Evolutionary conservation across 2,113 vertebrate genomes (phyloP).

Genomic region (Leptobrachium ailaonicum): DNA sequence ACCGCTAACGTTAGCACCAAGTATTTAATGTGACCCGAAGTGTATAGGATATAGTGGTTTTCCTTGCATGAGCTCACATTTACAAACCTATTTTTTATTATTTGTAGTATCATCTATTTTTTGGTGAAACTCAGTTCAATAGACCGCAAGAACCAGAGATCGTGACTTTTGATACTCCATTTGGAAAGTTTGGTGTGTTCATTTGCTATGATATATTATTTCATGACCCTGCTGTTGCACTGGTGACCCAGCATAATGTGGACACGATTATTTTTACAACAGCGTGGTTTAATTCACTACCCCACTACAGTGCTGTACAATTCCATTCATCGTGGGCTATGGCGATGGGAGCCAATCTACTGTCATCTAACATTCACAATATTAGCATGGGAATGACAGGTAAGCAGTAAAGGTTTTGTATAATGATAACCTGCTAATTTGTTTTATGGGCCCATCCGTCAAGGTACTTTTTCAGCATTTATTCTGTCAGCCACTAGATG

Average conservation of each 20-base stretch:
- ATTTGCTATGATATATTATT: slow-evolving; percentile 39
- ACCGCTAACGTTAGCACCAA: too few relatives aligned
- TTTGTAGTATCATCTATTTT: slow-evolving; percentile 25
- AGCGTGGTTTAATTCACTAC: slow-evolving; percentile 29
- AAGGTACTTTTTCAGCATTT: too few relatives aligned
- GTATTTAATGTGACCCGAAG: too few relatives aligned
- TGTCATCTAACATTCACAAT: slow-evolving; percentile 32
- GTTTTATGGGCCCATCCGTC: too few relatives aligned
- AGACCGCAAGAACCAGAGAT: slow-evolving; percentile 22
- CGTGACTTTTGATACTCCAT: slow-evolving; percentile 30
- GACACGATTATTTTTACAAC: slow-evolving; percentile 35
- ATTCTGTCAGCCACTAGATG: too few relatives aligned
- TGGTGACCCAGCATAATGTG: slow-evolving; percentile 21
- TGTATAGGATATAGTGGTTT: too few relatives aligned
- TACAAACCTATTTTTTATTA: neutral
- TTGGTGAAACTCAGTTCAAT: slow-evolving; percentile 22
- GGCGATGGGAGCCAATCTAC: slow-evolving; percentile 31
- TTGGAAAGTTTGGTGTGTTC: slow-evolving; percentile 40
- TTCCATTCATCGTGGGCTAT: slow-evolving; percentile 35
- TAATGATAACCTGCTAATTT: too few relatives aligned
- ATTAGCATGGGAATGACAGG: slow-evolving; percentile 34
- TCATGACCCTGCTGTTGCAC: slow-evolving; percentile 9
- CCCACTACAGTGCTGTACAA: slow-evolving; percentile 25
- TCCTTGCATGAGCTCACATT: too few relatives aligned
- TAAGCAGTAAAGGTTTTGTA: neutral